A percentile compares a stretch with the other conserved stretches of the same genome.
These are phyloP conservation scores for Oryzias melastigma DNA, from an alignment of 2,113 vertebrate genomes.

Conservation along the genomic window DNA sequence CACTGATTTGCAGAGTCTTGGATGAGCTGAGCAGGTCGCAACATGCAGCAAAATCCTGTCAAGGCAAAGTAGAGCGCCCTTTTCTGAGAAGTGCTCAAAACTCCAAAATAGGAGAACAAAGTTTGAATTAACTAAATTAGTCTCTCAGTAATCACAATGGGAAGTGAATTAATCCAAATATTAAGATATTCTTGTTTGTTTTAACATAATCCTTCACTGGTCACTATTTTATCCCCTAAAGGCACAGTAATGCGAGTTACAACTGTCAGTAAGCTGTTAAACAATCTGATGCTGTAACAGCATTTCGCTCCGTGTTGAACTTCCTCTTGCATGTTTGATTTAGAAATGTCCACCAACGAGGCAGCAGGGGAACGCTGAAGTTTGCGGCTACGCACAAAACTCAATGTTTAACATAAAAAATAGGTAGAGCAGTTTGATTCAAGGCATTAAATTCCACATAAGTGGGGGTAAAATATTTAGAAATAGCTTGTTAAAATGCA, in stretches of 20 bases:
- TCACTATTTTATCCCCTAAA: too few species aligned
- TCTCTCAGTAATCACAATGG: neutral
- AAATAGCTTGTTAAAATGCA: too few species aligned
- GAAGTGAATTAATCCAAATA: neutral
- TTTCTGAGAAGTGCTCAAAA: neutral
- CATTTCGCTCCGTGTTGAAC: conserved; percentile 1
- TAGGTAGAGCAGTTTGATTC: too few species aligned
- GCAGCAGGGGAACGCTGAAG: neutral
- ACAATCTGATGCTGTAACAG: neutral
- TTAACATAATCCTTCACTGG: too few species aligned
- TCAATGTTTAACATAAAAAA: neutral
- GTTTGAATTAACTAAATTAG: too few species aligned
- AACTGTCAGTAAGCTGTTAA: neutral
- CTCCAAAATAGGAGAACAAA: neutral
- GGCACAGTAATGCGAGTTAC: too few species aligned
- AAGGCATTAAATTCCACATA: too few species aligned
- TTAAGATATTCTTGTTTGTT: too few species aligned
- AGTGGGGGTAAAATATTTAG: too few species aligned
- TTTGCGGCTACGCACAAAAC: neutral
- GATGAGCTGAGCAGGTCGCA: conserved; percentile 33
- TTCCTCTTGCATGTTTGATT: conserved; percentile 28
- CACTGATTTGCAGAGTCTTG: conserved; percentile 29
- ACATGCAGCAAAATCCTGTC: conserved; percentile 46
- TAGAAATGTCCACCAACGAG: neutral
- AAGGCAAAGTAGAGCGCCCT: conserved; percentile 4